Evolutionary conservation across 1,140 invertebrate species (phyloP).

Genomic region (Anoplophora glabripennis): DNA sequence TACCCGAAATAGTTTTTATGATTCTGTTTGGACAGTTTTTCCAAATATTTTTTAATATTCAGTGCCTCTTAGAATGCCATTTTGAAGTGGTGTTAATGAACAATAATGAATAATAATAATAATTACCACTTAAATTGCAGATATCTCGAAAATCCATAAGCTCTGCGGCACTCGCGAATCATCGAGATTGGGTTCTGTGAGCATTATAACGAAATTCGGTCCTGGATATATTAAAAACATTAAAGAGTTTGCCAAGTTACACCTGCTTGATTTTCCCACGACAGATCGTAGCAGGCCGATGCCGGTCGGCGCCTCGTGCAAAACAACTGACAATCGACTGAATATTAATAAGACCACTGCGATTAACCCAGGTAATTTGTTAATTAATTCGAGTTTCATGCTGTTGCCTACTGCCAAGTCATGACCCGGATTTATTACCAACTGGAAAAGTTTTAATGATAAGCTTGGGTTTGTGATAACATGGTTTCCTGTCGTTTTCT

Average conservation of each 20-base stretch:
- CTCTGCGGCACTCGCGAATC: no score
- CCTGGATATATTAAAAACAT: conserved; percentile 18
- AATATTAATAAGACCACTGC: conserved; percentile 30
- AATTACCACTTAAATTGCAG: no score
- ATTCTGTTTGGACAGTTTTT: no score
- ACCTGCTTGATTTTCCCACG: conserved; percentile 45
- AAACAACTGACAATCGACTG: conserved; percentile 30
- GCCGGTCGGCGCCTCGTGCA: conserved; percentile 29
- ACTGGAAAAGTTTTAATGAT: conserved; percentile 3
- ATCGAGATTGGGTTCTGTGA: no score
- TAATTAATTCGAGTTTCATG: conserved; percentile 35
- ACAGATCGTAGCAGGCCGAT: conserved; percentile 22
- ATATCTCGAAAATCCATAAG: no score
- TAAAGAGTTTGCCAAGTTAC: conserved; percentile 20
- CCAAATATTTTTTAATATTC: no score
- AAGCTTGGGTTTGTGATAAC: not conserved
- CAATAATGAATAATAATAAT: no score
- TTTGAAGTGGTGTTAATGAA: no score
- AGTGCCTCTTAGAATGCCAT: no score
- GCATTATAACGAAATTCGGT: conserved; percentile 3
- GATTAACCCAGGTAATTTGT: conserved; percentile 32
- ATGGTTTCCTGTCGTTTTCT: no score
- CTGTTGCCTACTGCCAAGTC: conserved; percentile 14
- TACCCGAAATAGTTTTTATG: no score
- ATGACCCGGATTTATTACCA: not conserved